Evolutionary conservation across 2,888 invertebrate genomes (phyloP), one percentile per base, ranked within the genome.

Genomic region (Microctonus hyperodae): DNA sequence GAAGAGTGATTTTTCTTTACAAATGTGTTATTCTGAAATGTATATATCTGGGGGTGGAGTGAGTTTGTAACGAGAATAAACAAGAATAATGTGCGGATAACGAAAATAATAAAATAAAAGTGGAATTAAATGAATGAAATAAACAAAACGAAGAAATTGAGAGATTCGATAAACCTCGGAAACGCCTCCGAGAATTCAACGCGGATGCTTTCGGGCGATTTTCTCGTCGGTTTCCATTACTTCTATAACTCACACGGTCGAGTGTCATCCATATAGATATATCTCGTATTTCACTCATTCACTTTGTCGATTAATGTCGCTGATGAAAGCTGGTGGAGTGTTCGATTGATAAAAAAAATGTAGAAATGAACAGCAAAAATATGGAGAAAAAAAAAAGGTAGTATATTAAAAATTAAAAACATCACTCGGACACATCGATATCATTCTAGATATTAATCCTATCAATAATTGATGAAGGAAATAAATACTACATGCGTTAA

Each of bases 111-210:
- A 58, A 58, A 65, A 55, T 44, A 50, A 59, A 50, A 48, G 20
- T 11, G 23, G 37, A 60, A 22, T 33, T 33, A 65, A 56, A 44
- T 44, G 9, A 44, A 44, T 44, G 7, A 7, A 44, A 57, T 56
- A 48, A 62, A 65, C 58, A 62, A 64, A 66, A 64, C 35, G 64
- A 63, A 64, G 67, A 63, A 67, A 60, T 56, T 59, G 64, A 67
- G 64, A 23, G 59, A 67, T 35, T 61, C 60, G 63, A 64, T 69
- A 69, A 68, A 69, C 65, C 59, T 62, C 59, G 62, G 64, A 68
- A 70, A 65, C 69, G 35, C 61, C 66, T 61, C 50, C 50, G 66
- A 66, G 61, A 66, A 61, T 37, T 48, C 61, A 40, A 66, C 60
- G 48, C 55, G 61, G 60, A 66, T 62, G 44, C 61, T 56, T 22